A percentile compares a stretch with the other conserved stretches of the same genome.
Evolutionary conservation across 1,140 invertebrate species (phyloP).

Genomic region (Capitella teleta): DNA sequence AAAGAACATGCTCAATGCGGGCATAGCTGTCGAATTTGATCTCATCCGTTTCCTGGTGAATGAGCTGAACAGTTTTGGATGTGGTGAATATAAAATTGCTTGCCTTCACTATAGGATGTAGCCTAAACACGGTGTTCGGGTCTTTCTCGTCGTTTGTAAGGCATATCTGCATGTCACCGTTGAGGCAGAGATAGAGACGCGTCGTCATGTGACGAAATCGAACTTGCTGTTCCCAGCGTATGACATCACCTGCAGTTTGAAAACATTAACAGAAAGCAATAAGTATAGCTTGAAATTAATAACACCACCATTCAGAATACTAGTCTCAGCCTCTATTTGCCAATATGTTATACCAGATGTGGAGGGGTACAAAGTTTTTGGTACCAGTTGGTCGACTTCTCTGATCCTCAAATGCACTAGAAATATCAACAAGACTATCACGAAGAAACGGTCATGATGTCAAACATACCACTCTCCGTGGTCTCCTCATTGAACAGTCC

Average conservation of each 20-base stretch:
- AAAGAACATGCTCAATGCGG: conserved; percentile 14
- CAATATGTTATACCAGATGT: conserved; percentile 40
- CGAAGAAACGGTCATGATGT: too few species aligned
- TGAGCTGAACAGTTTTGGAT: background rate
- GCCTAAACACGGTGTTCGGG: conserved; percentile 13
- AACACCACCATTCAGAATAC: conserved; percentile 33
- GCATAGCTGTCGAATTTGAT: conserved; percentile 13
- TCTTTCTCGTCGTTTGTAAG: conserved; percentile 7
- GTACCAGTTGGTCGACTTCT: conserved; percentile 35
- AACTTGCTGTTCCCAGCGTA: conserved; percentile 14
- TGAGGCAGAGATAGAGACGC: conserved; percentile 11
- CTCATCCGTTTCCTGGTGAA: conserved; percentile 10
- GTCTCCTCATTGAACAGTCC: conserved; percentile 13
- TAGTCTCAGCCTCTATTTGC: conserved; percentile 40
- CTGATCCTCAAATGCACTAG: conserved; percentile 41
- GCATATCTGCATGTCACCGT: background rate
- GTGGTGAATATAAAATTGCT: background rate
- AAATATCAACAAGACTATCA: too few species aligned
- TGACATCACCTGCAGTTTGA: conserved; percentile 8
- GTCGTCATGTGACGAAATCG: conserved; percentile 14
- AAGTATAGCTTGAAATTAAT: too few species aligned
- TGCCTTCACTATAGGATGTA: conserved; percentile 10
- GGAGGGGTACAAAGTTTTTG: conserved; percentile 35
- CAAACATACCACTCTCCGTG: conserved; percentile 11
- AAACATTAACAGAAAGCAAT: too few species aligned